Base-by-base conservation (phyloP, 2,888 invertebrate genomes). In the Thera obeliscata region DNA sequence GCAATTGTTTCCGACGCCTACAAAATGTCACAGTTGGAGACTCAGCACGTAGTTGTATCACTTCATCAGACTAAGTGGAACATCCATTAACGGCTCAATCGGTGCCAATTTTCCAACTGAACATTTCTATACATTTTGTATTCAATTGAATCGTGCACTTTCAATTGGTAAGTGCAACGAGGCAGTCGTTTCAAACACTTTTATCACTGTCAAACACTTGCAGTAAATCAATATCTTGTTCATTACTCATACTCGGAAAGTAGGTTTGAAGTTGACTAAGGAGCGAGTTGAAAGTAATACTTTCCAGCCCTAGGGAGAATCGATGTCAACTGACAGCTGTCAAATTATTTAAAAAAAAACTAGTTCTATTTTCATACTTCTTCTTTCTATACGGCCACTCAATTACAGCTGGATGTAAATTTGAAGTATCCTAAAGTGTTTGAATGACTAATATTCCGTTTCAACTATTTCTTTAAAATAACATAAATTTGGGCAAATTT, bases 41-140 rank as follows among this genome's bases (percentile, higher is more conserved):
- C 43, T 9, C 43, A 46, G 43, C 43, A 43, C 43, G 43, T 46
- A 56, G 38, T 56, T 41, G 41, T 41, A 56, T 56, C 12, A 12
- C 12, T 62, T 66, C 66, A 71, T 71, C 66, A 66, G 55, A 56
- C 61, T 69, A 69, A 71, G 52, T 64, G 66, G 64, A 61, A 58
- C 59, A 56, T 41, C 65, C 56, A 68, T 66, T 71, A 66, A 48
- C 11, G 38, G 33, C 33, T 54, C 64, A 64, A 68, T 69, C 59
- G 64, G 41, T 62, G 61, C 58, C 65, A 69, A 69, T 69, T 59
- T 65, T 55, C 64, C 61, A 38, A 55, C 57, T 55, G 9, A 33
- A 61, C 48, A 60, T 35, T 46, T 55, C 33, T 54, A 8, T 56
- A 43, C 56, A 56, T 57, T 66, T 56, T 52, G 66, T 61, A 41